Percentiles rank a stretch among this genome's conserved stretches.
Evolutionary conservation across 1,140 invertebrate species (phyloP).

Genomic region (Bombus superbus): DNA sequence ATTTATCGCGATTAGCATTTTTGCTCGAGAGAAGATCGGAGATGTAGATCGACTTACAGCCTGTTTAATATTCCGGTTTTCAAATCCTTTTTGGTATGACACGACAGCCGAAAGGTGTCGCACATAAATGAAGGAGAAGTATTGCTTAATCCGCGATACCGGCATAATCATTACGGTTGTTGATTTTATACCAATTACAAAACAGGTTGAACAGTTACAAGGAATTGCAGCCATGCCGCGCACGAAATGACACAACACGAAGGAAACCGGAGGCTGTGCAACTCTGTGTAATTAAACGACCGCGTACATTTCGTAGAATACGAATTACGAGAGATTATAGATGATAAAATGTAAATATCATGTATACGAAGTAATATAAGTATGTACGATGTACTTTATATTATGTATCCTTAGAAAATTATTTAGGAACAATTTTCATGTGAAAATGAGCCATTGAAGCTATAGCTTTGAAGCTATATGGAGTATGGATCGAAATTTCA

Average conservation of each 20-base stretch:
- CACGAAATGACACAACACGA: not conserved
- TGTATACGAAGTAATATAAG: not conserved
- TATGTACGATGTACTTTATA: no score
- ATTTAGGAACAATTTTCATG: no score
- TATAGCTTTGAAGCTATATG: not conserved
- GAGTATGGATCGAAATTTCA: not conserved
- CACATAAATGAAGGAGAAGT: not conserved
- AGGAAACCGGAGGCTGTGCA: not conserved
- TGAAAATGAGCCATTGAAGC: not conserved
- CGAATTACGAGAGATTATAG: not conserved
- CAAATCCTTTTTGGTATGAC: not conserved
- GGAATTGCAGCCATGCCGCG: not conserved
- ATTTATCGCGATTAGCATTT: not conserved
- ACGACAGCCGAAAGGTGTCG: not conserved
- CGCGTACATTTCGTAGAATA: not conserved
- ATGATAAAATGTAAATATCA: not conserved
- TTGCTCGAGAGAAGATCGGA: not conserved
- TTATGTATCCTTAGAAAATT: no score
- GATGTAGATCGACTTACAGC: no score
- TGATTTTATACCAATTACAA: slow-evolving; percentile 8
- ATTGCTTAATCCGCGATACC: not conserved
- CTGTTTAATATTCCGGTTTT: not conserved
- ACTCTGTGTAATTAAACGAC: slow-evolving; percentile 22
- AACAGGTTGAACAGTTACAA: slow-evolving; percentile 20
- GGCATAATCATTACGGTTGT: slow-evolving; percentile 6